Percentiles rank a stretch among this genome's conserved stretches.
Evolutionary conservation across 2,888 invertebrate genomes (phyloP).

Genomic region (Pterostichus niger): DNA sequence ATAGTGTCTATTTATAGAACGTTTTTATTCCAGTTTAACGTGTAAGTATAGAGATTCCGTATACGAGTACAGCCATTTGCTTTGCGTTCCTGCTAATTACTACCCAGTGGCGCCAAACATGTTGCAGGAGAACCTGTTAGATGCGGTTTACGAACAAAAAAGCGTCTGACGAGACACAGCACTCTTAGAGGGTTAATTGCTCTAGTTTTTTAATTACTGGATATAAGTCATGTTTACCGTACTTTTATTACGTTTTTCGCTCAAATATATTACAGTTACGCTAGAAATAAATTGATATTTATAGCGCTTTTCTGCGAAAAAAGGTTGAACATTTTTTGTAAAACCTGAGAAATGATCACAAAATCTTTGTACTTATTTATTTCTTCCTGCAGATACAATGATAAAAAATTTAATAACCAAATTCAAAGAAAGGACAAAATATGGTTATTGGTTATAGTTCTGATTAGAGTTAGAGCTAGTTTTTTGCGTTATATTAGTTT

Average conservation of each 20-base stretch:
- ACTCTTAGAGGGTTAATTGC: constrained; percentile 40
- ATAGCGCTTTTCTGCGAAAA: too few species aligned
- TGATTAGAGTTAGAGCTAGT: too few species aligned
- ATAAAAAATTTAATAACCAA: too few species aligned
- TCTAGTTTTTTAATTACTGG: constrained; percentile 44
- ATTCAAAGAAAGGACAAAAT: too few species aligned
- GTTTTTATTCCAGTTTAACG: constrained; percentile 62
- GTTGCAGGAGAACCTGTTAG: constrained; percentile 37
- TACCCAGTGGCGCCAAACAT: constrained; percentile 60
- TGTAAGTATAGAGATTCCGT: constrained; percentile 60
- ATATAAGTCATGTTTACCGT: constrained; percentile 12
- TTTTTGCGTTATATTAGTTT: too few species aligned
- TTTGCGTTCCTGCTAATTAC: constrained; percentile 58
- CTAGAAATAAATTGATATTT: background rate
- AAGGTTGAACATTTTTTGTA: too few species aligned
- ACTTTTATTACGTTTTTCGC: constrained; percentile 1
- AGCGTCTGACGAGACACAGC: constrained; percentile 5
- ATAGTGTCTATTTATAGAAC: constrained; percentile 63
- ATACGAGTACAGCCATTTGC: constrained; percentile 27
- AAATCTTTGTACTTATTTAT: too few species aligned
- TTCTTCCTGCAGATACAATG: too few species aligned
- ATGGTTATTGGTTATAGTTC: too few species aligned
- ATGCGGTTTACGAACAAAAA: constrained; percentile 3
- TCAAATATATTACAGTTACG: constrained; percentile 15
- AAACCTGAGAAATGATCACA: too few species aligned